These are phyloP conservation scores for Pseudoips prasinana DNA, from an alignment of 2,888 invertebrate species.

Conservation along the genomic window DNA sequence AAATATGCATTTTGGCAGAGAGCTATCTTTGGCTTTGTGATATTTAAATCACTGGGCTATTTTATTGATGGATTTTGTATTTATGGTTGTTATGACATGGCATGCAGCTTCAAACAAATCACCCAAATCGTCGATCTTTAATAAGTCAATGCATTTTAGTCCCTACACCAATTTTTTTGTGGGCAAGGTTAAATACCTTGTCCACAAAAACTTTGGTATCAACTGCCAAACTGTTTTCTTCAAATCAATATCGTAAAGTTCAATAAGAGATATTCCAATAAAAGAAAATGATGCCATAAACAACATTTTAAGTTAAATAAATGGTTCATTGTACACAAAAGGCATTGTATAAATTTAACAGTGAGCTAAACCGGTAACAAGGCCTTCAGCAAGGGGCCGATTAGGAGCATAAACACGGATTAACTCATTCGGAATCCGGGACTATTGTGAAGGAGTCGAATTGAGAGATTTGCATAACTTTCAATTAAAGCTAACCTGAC, in stretches of 20 bases:
- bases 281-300: slow-evolving; percentile 52
- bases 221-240: slow-evolving; percentile 7
- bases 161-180: too few species aligned
- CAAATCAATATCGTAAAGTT: slow-evolving; percentile 26
- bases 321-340: slow-evolving; percentile 66
- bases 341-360: slow-evolving; percentile 77
- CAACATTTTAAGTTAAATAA: slow-evolving; percentile 60
- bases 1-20: too few species aligned
- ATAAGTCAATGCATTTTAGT: too few species aligned
- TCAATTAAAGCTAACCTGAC: slow-evolving; percentile 78
- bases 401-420: slow-evolving; percentile 81
- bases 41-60: too few species aligned
- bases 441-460: slow-evolving; percentile 79
- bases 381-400: slow-evolving; percentile 75
- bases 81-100: too few species aligned
- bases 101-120: too few species aligned
- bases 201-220: not conserved
- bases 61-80: too few species aligned
- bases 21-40: too few species aligned
- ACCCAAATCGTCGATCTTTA: too few species aligned
- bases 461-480: slow-evolving; percentile 81
- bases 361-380: slow-evolving; percentile 74
- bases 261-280: slow-evolving; percentile 42
- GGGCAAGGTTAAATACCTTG: too few species aligned
- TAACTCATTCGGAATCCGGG: slow-evolving; percentile 80